Conservation (phyloP, 1,140 invertebrate genomes). For the Drosophila simulans region DNA sequence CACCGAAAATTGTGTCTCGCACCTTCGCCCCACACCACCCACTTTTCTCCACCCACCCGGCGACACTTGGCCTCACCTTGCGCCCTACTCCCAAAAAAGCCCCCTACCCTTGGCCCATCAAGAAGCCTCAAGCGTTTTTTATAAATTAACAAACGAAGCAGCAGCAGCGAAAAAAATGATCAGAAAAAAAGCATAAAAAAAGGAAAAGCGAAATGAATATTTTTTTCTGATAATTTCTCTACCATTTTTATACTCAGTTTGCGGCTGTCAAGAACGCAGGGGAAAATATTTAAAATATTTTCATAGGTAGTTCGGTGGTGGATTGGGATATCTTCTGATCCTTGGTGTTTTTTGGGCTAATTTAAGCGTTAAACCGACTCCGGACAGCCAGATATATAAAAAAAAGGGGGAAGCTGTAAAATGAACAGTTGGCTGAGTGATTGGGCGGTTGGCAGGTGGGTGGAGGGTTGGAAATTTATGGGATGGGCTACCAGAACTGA, state of each 20-base stretch:
- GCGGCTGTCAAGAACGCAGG: slow-evolving; percentile 40
- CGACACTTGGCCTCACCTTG: slow-evolving; percentile 77
- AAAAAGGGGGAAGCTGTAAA: slow-evolving; percentile 37
- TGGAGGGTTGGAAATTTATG: background rate
- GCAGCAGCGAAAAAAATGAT: slow-evolving; percentile 67
- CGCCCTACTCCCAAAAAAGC: slow-evolving; percentile 9
- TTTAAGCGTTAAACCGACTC: slow-evolving; percentile 66
- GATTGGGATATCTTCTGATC: slow-evolving; percentile 36
- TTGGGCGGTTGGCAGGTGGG: slow-evolving; percentile 31
- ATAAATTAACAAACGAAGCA: slow-evolving; percentile 78
- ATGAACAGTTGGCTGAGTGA: slow-evolving; percentile 65
- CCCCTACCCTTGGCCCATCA: background rate
- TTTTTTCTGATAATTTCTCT: slow-evolving; percentile 61
- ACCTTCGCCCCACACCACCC: slow-evolving; percentile 12
- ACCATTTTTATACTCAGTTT: slow-evolving; percentile 29
- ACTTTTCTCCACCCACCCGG: slow-evolving; percentile 20
- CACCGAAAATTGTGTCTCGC: slow-evolving; percentile 40
- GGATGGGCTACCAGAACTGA: slow-evolving; percentile 15
- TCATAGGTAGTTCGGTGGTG: slow-evolving; percentile 54
- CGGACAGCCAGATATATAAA: slow-evolving; percentile 1
- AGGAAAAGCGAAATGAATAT: slow-evolving; percentile 70
- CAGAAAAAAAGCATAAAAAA: slow-evolving; percentile 47
- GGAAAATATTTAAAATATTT: slow-evolving; percentile 53
- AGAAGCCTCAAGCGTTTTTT: slow-evolving; percentile 75
- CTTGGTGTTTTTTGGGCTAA: slow-evolving; percentile 51